Evolutionary conservation across 2,113 vertebrate species (phyloP).

Genomic region (Leucoraja erinaceus): DNA sequence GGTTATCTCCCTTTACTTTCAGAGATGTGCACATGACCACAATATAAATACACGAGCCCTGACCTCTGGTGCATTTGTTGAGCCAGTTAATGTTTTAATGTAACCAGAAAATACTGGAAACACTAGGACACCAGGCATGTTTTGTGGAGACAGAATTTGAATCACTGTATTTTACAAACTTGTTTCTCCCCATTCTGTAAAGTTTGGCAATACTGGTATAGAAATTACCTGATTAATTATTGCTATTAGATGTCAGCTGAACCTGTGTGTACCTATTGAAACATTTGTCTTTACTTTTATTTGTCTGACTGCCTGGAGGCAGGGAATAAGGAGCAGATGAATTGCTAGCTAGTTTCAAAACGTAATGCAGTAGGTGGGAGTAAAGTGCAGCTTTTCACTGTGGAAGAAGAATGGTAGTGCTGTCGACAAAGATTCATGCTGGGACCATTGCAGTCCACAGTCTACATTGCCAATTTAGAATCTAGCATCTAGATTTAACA

Average conservation of each 20-base stretch:
- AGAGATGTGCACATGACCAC: not conserved
- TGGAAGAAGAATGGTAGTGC: no score
- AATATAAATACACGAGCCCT: not conserved
- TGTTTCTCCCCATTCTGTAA: not conserved
- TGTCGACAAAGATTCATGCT: no score
- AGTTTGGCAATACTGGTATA: not conserved
- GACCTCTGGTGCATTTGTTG: not conserved
- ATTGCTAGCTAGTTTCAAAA: no score
- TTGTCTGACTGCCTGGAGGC: not conserved
- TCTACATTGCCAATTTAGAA: no score
- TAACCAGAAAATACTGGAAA: not conserved
- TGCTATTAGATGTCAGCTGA: not conserved
- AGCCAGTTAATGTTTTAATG: not conserved
- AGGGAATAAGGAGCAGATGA: no score
- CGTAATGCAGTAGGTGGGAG: no score
- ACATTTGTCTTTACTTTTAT: not conserved
- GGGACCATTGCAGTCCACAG: no score
- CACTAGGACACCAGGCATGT: not conserved
- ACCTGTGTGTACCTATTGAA: not conserved
- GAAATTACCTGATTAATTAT: not conserved
- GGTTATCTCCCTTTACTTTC: not conserved
- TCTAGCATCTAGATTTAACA: no score
- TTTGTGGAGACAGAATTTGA: not conserved
- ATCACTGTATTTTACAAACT: not conserved
- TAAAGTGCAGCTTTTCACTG: no score